phyloP scores from a whole-genome alignment of 2,888 invertebrate species.

The Piscicola geometra region DNA sequence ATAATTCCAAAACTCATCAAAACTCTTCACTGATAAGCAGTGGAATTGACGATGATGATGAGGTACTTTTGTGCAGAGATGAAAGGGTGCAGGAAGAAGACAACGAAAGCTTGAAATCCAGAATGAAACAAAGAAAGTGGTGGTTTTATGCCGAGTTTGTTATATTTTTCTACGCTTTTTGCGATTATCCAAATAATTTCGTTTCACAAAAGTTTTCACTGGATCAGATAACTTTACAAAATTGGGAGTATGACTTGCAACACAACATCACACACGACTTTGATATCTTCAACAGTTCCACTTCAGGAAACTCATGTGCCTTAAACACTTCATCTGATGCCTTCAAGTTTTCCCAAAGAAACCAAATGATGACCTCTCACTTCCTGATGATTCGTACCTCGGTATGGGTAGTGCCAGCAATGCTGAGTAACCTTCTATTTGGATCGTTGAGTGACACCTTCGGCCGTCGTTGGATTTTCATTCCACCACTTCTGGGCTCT shows the following conservation, averaged over 20 bases:
- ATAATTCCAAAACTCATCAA: no score
- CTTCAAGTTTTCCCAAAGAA: slow-evolving; percentile 16
- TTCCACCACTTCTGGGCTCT: slow-evolving; percentile 39
- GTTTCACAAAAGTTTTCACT: slow-evolving; percentile 21
- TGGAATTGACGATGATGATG: no score
- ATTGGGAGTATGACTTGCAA: slow-evolving; percentile 20
- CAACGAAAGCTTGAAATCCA: not conserved
- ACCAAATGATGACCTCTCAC: slow-evolving; percentile 26
- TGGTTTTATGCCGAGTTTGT: slow-evolving; percentile 28
- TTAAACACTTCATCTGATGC: slow-evolving; percentile 7
- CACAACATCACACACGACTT: slow-evolving; percentile 30
- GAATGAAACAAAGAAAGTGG: not conserved
- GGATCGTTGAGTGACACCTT: slow-evolving; percentile 40
- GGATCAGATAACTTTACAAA: slow-evolving; percentile 20
- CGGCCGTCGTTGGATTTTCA: slow-evolving; percentile 39
- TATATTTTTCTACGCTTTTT: slow-evolving; percentile 25
- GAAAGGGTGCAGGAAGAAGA: not conserved
- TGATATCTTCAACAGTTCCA: not conserved
- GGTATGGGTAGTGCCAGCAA: slow-evolving; percentile 34
- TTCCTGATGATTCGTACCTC: slow-evolving; percentile 27
- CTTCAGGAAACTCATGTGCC: not conserved
- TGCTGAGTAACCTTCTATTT: slow-evolving; percentile 36
- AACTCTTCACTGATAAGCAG: no score
- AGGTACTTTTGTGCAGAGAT: no score
- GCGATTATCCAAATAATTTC: slow-evolving; percentile 25